Percentiles rank a stretch among this genome's conserved stretches.
Conservation (phyloP, 2,888 invertebrate species). For the Ariolimax columbianus region DNA sequence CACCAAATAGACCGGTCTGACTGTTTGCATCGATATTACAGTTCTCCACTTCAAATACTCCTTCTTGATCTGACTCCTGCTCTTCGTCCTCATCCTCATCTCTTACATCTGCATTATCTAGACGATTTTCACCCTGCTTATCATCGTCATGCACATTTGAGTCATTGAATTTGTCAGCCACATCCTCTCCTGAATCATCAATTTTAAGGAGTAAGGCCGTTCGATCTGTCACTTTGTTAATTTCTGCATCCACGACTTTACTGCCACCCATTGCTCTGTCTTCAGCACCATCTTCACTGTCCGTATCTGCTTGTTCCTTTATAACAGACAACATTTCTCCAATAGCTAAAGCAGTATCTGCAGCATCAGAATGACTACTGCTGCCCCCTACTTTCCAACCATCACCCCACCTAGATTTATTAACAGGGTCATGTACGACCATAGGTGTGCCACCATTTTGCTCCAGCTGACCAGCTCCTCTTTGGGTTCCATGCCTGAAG, state of each 20-base stretch:
- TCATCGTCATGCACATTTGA: background rate
- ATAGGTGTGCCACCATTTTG: slow-evolving; percentile 35
- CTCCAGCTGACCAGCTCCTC: slow-evolving; percentile 30
- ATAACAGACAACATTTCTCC: slow-evolving; percentile 13
- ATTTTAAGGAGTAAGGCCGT: slow-evolving; percentile 15
- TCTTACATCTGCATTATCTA: background rate
- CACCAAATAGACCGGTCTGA: slow-evolving; percentile 48
- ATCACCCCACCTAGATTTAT: slow-evolving; percentile 38
- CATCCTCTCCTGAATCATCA: background rate
- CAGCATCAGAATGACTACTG: background rate
- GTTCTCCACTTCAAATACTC: slow-evolving; percentile 44
- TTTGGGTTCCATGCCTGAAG: background rate
- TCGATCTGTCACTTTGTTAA: background rate
- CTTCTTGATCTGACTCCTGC: slow-evolving; percentile 28
- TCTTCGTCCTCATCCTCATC: slow-evolving; percentile 36
- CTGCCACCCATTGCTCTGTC: background rate
- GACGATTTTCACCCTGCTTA: slow-evolving; percentile 3
- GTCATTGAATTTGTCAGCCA: background rate
- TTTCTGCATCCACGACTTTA: slow-evolving; percentile 16
- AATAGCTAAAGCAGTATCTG: background rate
- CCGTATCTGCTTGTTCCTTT: slow-evolving; percentile 27
- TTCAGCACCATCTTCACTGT: slow-evolving; percentile 25
- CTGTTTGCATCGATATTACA: slow-evolving; percentile 40
- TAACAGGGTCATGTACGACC: slow-evolving; percentile 43
- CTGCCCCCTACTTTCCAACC: slow-evolving; percentile 12